Base-by-base conservation (phyloP, 2,797 vertebrate genomes). In the Phalloptychus januarius region DNA sequence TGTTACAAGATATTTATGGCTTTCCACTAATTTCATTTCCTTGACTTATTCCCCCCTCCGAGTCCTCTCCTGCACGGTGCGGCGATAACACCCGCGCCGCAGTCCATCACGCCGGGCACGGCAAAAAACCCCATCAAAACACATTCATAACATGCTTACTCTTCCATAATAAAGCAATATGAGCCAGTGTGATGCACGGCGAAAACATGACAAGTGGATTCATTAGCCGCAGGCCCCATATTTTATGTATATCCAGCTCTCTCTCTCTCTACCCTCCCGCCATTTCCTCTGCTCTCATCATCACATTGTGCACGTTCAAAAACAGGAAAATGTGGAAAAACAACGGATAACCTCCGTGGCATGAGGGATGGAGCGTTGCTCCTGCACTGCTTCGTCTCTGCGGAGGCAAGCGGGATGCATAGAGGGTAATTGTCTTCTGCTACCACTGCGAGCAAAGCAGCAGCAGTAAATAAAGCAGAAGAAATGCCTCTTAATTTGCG, bases 381-480 rank as follows among this genome's bases (percentile, higher is more conserved):
- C 72, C 75, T 12, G 69, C 23, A 20, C 40, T 7, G 67, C 70
- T 75, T 74, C 40, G 13, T 70, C 40, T 85, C 77, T 79, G 79
- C 77, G 2, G n/a, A 80, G 54, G 52, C 75, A 23, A 36, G 71
- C 61, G 33, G 50, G 69, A 70, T 82, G 72, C 73, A 88, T 70
- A 79, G 74, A 84, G 74, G 74, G 73, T 77, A 83, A 88, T 81
- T 88, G 84, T 86, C 86, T 80, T 71, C 81, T 72, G 84, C 73
- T 71, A 33, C 73, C 16, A 70, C 69, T 38, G n/a, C 18, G 61
- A 86, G 80, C 69, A 83, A 89, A 86, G 71, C 74, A 75, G 74
- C 74, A 75, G 75, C 71, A 40, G 76, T 87, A 74, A 89, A 86
- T 89, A 89, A 90, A 89, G 23, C 23, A 36, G 78, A 81, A 83